These are phyloP conservation scores for Megaleporinus macrocephalus DNA, from an alignment of 2,113 vertebrate genomes.

Conservation along the genomic window DNA sequence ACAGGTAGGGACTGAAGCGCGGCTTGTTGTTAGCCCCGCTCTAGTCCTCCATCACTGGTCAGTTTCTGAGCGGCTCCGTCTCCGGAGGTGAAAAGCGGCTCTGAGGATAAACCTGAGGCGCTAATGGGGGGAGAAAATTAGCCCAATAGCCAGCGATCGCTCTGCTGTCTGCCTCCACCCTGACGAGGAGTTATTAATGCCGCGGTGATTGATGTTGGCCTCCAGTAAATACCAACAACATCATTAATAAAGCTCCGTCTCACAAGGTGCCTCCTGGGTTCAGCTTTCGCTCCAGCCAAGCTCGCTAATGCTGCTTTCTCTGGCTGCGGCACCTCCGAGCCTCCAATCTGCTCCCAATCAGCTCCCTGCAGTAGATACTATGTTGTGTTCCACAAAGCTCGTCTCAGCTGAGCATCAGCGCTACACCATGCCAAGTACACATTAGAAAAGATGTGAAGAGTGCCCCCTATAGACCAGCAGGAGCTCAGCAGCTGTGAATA, in stretches of 20 bases:
- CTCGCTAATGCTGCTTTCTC: neutral
- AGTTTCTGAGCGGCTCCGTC: constrained; percentile 83
- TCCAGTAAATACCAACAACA: constrained; percentile 30
- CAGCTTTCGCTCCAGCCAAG: neutral
- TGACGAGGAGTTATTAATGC: constrained; percentile 33
- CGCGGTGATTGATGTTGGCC: constrained; percentile 37
- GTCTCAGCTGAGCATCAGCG: neutral
- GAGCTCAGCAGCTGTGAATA: neutral
- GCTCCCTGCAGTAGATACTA: neutral
- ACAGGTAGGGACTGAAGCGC: no score
- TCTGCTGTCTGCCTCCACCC: constrained; percentile 5
- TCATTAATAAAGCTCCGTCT: constrained; percentile 33
- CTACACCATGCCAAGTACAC: neutral
- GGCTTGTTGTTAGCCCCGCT: no score
- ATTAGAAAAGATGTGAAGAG: constrained; percentile 57
- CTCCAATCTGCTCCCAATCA: neutral
- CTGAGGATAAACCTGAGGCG: neutral
- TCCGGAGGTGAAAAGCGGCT: constrained; percentile 87
- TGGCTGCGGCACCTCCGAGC: neutral
- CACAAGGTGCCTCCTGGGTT: neutral
- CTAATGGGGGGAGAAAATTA: neutral
- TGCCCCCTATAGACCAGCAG: constrained; percentile 69
- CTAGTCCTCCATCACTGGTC: neutral
- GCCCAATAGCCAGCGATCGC: neutral
- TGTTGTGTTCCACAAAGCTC: neutral